Evolutionary conservation across 2,113 vertebrate species (phyloP).

Genomic region (Corythaeola cristata): DNA sequence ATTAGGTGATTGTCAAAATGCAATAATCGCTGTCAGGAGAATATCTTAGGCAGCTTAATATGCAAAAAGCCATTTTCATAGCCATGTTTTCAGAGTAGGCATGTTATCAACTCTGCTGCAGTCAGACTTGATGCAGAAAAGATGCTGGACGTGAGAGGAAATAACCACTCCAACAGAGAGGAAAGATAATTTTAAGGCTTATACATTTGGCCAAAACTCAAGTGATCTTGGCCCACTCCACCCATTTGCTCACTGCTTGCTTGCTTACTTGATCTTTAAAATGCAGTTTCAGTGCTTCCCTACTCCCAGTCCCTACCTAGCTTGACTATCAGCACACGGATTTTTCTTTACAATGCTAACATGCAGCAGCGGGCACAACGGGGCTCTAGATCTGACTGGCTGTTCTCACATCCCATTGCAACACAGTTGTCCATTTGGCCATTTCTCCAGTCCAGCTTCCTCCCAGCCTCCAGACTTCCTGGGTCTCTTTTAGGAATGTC

Average conservation of each 20-base stretch:
- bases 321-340: background rate
- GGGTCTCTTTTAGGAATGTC: background rate
- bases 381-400: background rate
- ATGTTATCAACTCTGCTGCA: background rate
- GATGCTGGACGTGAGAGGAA: background rate
- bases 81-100: background rate
- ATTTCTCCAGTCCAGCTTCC: background rate
- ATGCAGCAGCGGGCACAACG: accelerated
- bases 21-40: background rate
- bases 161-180: background rate
- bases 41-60: background rate
- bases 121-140: background rate
- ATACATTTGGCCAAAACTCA: background rate
- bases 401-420: background rate
- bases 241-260: background rate
- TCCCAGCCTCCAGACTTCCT: background rate
- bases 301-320: background rate
- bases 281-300: background rate
- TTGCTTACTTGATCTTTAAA: background rate
- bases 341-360: background rate
- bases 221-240: background rate
- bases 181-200: background rate
- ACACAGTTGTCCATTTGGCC: background rate
- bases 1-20: background rate
- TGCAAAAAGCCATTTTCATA: background rate